Percentiles rank a stretch among this genome's conserved stretches.
phyloP scores from a whole-genome alignment of 2,113 vertebrate species.

The Malurus melanocephalus region DNA sequence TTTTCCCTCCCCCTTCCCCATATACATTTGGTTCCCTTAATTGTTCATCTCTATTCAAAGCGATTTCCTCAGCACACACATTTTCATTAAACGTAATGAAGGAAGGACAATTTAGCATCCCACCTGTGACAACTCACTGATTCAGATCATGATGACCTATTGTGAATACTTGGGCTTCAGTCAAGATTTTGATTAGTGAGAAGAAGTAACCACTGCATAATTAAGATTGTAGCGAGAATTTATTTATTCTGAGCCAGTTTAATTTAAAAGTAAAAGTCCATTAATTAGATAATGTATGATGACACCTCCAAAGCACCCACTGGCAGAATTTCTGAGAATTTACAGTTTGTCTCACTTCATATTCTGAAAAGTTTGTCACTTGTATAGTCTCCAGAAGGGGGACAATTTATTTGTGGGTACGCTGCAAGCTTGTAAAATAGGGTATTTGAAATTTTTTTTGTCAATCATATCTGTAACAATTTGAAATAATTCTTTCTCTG shows the following conservation, averaged over 20 bases:
- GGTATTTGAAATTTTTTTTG: neutral
- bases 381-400: neutral
- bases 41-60: conserved; percentile 33
- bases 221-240: conserved; percentile 25
- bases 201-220: conserved; percentile 33
- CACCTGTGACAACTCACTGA: conserved; percentile 52
- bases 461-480: conserved; percentile 28
- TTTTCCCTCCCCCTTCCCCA: neutral
- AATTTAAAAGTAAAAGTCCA: conserved; percentile 26
- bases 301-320: neutral
- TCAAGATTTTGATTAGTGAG: conserved; percentile 56
- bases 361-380: neutral
- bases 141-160: conserved; percentile 48
- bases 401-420: conserved; percentile 1
- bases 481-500: neutral
- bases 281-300: conserved; percentile 41
- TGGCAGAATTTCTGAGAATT: neutral
- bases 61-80: conserved; percentile 7
- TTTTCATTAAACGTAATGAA: conserved; percentile 62
- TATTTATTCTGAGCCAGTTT: conserved; percentile 34
- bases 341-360: neutral
- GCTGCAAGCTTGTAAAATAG: neutral
- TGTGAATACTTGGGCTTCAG: conserved; percentile 46
- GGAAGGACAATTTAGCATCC: conserved; percentile 51
- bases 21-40: neutral